These are phyloP conservation scores for Alexandromys fortis DNA, from an alignment of 2,113 vertebrate genomes.

Conservation along the genomic window DNA sequence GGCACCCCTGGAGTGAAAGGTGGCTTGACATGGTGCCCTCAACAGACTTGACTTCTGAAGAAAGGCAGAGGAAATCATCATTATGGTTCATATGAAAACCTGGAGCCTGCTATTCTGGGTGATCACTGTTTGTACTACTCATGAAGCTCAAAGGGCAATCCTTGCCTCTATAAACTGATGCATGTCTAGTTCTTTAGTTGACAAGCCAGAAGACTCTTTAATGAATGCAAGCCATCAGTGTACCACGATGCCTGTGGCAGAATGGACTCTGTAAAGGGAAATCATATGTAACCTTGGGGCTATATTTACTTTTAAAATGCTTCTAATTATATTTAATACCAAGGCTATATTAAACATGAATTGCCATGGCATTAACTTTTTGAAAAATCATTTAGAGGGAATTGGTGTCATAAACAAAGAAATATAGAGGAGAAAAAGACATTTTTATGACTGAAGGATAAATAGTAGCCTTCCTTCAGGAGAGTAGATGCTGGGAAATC, in stretches of 20 bases:
- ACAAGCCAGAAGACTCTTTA: constrained; percentile 55
- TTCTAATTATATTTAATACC: constrained; percentile 60
- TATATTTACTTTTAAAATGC: constrained; percentile 65
- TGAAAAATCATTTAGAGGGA: constrained; percentile 28
- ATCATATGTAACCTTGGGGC: constrained; percentile 49
- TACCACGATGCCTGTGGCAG: neutral
- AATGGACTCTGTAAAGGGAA: constrained; percentile 41
- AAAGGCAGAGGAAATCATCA: constrained; percentile 51
- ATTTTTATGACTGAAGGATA: constrained; percentile 54
- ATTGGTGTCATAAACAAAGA: neutral
- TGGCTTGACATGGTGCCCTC: neutral
- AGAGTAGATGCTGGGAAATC: neutral
- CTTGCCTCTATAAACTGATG: constrained; percentile 26
- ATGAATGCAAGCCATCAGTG: constrained; percentile 12
- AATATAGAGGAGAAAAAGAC: constrained; percentile 17
- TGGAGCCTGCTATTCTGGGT: constrained; percentile 6
- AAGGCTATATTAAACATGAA: constrained; percentile 49
- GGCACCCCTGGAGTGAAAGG: constrained; percentile 41
- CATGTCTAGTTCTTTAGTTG: constrained; percentile 32
- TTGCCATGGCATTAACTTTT: constrained; percentile 37
- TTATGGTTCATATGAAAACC: constrained; percentile 30
- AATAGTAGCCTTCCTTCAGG: constrained; percentile 21
- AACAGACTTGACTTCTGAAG: constrained; percentile 58
- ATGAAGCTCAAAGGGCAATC: neutral
- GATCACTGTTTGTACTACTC: neutral